Conservation (phyloP, 2,797 vertebrate genomes). For the Thamnophis elegans region DNA sequence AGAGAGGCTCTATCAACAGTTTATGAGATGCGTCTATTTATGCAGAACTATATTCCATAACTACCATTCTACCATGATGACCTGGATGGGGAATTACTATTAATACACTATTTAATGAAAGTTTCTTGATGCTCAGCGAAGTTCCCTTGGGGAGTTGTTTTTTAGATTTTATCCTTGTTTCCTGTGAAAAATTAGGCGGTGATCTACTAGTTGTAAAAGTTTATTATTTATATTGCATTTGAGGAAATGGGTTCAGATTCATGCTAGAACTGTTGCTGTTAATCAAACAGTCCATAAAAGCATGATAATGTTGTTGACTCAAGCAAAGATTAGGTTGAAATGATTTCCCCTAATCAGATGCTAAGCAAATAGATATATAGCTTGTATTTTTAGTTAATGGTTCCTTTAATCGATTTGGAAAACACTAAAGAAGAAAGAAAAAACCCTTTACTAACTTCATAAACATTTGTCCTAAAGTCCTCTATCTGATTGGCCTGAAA, state of each 20-base stretch:
- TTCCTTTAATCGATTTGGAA: constrained; percentile 14
- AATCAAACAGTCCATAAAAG: constrained; percentile 54
- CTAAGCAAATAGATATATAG: constrained; percentile 52
- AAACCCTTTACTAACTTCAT: not conserved
- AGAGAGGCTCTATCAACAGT: constrained; percentile 64
- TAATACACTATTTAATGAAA: constrained; percentile 68
- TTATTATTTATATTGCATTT: constrained; percentile 63
- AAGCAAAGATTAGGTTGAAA: constrained; percentile 45
- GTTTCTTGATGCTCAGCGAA: constrained; percentile 66
- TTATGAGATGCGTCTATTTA: constrained; percentile 68
- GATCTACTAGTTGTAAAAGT: constrained; percentile 60
- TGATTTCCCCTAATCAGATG: constrained; percentile 44
- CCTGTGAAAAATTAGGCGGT: constrained; percentile 53
- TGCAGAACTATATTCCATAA: constrained; percentile 67
- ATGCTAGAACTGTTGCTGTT: constrained; percentile 44
- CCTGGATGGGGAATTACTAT: constrained; percentile 70
- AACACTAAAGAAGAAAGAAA: not conserved
- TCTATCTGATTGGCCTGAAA: not conserved
- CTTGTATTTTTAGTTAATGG: constrained; percentile 38
- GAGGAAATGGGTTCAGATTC: constrained; percentile 47
- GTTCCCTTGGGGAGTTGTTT: constrained; percentile 67
- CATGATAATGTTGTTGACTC: constrained; percentile 52
- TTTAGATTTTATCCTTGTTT: constrained; percentile 59
- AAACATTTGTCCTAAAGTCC: not conserved
- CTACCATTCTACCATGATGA: constrained; percentile 64